These are phyloP conservation scores for Esox masquinongy DNA, from an alignment of 2,797 vertebrate species.

Conservation along the genomic window DNA sequence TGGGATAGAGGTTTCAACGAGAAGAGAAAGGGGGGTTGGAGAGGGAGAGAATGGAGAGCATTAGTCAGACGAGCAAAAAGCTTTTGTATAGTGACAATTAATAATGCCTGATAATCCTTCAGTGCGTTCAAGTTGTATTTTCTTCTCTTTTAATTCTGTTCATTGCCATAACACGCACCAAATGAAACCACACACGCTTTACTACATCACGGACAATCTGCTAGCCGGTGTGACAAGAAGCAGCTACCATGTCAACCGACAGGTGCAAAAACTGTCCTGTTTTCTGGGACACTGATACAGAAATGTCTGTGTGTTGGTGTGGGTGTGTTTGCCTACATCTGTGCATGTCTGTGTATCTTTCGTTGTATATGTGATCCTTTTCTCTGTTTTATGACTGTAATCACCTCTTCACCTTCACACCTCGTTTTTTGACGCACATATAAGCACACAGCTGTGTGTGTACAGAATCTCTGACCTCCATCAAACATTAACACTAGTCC, in stretches of 20 bases:
- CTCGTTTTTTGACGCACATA: neutral
- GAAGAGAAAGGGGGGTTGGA: neutral
- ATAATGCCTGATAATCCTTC: neutral
- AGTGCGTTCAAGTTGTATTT: neutral
- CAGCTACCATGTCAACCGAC: neutral
- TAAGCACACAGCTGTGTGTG: neutral
- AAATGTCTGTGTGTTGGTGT: neutral
- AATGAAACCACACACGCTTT: neutral
- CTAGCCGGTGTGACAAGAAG: neutral
- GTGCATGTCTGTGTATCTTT: neutral
- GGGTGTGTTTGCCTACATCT: neutral
- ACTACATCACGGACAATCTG: neutral
- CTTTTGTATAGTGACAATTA: neutral
- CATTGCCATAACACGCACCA: neutral
- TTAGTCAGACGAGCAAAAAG: neutral
- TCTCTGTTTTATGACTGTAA: neutral
- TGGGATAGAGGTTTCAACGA: neutral
- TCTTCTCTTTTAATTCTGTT: neutral
- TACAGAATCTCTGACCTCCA: neutral
- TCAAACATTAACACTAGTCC: neutral
- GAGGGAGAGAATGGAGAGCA: neutral
- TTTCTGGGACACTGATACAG: neutral
- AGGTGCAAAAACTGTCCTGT: neutral
- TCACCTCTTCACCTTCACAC: conserved; percentile 3
- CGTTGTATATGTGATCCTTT: neutral